These are phyloP conservation scores for Actenoides hombroni DNA, from an alignment of 2,113 vertebrate species.

Conservation along the genomic window DNA sequence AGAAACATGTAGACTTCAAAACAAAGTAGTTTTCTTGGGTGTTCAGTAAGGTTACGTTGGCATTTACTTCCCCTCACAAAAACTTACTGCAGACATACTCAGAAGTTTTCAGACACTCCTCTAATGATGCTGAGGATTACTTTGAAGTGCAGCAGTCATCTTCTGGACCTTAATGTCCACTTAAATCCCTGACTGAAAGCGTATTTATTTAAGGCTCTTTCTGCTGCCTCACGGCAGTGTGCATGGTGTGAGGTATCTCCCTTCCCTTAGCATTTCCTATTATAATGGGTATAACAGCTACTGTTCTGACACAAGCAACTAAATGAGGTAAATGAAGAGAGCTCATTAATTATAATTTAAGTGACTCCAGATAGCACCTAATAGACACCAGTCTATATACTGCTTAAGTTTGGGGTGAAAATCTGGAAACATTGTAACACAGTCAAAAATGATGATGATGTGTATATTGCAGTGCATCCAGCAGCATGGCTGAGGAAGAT, in stretches of 20 bases:
- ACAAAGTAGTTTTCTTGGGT: accelerated
- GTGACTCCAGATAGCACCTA: not conserved
- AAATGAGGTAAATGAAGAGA: not conserved
- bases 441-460: not conserved
- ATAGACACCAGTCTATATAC: not conserved
- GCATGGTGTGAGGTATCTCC: not conserved
- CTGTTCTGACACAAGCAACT: not conserved
- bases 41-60: not conserved
- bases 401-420: not conserved
- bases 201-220: not conserved
- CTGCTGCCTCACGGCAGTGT: not conserved
- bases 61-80: not conserved
- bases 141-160: not conserved
- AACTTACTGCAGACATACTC: not conserved
- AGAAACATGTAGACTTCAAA: not conserved
- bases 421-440: not conserved
- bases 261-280: not conserved
- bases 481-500: not conserved
- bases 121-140: not conserved
- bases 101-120: not conserved
- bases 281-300: not conserved
- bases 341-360: not conserved
- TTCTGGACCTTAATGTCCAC: not conserved
- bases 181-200: not conserved
- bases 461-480: not conserved